Conservation (phyloP, 2,113 vertebrate species). For the Antennarius striatus region DNA sequence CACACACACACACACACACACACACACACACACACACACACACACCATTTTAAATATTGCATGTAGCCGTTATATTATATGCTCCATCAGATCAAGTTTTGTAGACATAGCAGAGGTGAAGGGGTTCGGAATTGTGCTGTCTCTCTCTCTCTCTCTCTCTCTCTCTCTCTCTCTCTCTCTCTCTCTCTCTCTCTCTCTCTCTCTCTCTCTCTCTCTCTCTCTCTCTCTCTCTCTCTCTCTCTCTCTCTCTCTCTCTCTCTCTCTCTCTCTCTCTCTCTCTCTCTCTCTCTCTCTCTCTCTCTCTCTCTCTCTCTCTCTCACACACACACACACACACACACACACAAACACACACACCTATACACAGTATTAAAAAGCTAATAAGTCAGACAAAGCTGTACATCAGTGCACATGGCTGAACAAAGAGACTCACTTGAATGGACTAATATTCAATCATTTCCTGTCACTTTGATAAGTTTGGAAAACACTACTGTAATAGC, state of each 20-base stretch:
- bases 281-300: too few relatives aligned
- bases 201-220: too few relatives aligned
- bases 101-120: constrained; percentile 17
- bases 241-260: too few relatives aligned
- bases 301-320: too few relatives aligned
- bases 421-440: constrained; percentile 67
- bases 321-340: background rate
- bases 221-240: too few relatives aligned
- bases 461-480: constrained; percentile 74
- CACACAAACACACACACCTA: constrained; percentile 28
- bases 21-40: too few relatives aligned
- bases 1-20: too few relatives aligned
- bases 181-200: too few relatives aligned
- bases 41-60: too few relatives aligned
- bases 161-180: too few relatives aligned
- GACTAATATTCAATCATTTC: constrained; percentile 75
- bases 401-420: constrained; percentile 62
- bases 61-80: constrained; percentile 21
- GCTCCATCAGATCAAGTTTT: constrained; percentile 24
- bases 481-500: constrained; percentile 68
- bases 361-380: constrained; percentile 70
- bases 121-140: constrained; percentile 9
- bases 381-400: constrained; percentile 67
- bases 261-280: too few relatives aligned
- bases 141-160: too few relatives aligned